Conservation (phyloP, 2,888 invertebrate species). For the Euplagia quadripunctaria region DNA sequence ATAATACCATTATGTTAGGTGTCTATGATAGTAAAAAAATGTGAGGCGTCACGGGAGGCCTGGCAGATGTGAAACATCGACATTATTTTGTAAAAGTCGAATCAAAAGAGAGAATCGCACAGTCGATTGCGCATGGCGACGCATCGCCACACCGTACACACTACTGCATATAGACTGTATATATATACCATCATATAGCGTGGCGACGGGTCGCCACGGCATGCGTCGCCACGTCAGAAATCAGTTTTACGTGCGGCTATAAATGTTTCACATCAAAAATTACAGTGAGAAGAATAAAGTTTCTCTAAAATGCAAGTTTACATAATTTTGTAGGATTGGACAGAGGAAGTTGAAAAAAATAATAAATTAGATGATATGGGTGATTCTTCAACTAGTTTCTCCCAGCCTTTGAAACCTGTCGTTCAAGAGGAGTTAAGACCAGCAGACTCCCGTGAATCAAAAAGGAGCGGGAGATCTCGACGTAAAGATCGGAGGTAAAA, state of each 20-base stretch:
- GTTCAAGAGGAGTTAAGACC: conserved; percentile 70
- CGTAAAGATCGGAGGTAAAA: conserved; percentile 79
- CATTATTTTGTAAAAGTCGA: too few species aligned
- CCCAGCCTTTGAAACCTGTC: conserved; percentile 67
- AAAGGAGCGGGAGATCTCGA: conserved; percentile 72
- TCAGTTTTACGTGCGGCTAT: too few species aligned
- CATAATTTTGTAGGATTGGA: conserved; percentile 77
- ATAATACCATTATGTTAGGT: neutral
- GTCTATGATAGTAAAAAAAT: neutral
- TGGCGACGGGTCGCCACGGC: too few species aligned
- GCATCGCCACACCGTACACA: too few species aligned
- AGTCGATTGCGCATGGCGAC: too few species aligned
- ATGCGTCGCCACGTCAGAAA: too few species aligned
- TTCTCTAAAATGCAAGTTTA: conserved; percentile 5
- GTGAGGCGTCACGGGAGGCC: too few species aligned
- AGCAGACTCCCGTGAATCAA: conserved; percentile 69
- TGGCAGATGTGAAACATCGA: too few species aligned
- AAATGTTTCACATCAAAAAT: too few species aligned
- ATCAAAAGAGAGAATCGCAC: too few species aligned
- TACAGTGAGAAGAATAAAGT: neutral
- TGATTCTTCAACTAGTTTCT: conserved; percentile 76
- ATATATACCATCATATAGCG: too few species aligned
- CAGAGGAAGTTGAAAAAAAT: conserved; percentile 84
- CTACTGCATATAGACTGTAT: too few species aligned
- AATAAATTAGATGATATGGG: conserved; percentile 79